Conservation (phyloP, 2,797 vertebrate genomes). For the Phrynocephalus vlangalii region DNA sequence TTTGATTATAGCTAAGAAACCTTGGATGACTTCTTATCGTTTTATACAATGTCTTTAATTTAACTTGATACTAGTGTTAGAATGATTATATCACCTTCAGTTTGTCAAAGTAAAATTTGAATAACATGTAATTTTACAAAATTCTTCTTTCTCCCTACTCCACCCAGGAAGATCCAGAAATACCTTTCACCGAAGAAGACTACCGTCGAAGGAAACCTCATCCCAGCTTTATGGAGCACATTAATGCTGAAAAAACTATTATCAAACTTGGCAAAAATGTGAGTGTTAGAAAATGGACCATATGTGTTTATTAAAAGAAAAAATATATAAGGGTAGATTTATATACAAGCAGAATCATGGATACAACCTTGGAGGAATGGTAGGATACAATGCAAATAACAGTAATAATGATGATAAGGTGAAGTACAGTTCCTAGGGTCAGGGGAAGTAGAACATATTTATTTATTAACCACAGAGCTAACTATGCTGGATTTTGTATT, state of each 20-base stretch:
- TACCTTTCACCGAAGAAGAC: slow-evolving; percentile 87
- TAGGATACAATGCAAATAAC: too few species aligned
- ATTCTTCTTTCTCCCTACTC: background rate
- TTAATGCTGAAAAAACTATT: slow-evolving; percentile 87
- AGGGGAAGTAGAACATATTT: too few species aligned
- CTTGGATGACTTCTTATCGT: background rate
- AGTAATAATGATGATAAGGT: too few species aligned
- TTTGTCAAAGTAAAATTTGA: background rate
- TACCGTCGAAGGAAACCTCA: slow-evolving; percentile 88
- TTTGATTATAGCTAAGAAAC: background rate
- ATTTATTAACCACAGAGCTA: too few species aligned
- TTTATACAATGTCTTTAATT: background rate
- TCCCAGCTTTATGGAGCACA: slow-evolving; percentile 84
- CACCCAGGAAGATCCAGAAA: slow-evolving; percentile 84
- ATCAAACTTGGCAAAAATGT: slow-evolving; percentile 90
- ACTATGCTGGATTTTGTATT: too few species aligned
- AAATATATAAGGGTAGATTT: background rate
- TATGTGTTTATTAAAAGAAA: background rate
- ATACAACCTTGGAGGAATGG: too few species aligned
- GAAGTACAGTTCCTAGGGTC: too few species aligned
- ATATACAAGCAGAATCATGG: too few species aligned
- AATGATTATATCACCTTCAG: rapidly evolving
- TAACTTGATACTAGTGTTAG: background rate
- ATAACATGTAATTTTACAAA: background rate
- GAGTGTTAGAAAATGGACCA: slow-evolving; percentile 58